These are phyloP conservation scores for Julus scandinavius DNA, from an alignment of 2,888 invertebrate species.

Conservation along the genomic window DNA sequence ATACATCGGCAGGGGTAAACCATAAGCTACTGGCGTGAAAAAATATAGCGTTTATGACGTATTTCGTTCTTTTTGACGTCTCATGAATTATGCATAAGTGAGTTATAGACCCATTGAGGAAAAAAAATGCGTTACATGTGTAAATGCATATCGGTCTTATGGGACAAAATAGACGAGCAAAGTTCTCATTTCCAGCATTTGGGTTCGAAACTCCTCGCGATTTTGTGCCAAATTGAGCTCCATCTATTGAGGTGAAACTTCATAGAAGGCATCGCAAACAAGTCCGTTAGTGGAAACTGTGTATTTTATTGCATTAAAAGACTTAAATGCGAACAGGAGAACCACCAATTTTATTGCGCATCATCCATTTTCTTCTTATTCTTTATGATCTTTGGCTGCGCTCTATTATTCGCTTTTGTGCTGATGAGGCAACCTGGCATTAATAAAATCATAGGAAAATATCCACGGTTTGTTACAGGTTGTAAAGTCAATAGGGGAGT, in stretches of 20 bases:
- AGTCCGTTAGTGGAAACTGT: background rate
- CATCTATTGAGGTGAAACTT: background rate
- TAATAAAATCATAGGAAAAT: constrained; percentile 22
- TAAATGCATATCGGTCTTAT: constrained; percentile 16
- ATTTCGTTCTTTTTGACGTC: constrained; percentile 14
- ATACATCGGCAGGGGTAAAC: background rate
- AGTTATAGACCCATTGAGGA: constrained; percentile 5
- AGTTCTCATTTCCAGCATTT: background rate
- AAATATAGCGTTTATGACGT: constrained; percentile 26
- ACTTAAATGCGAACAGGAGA: background rate
- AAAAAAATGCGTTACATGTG: constrained; percentile 28
- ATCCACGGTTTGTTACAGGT: background rate
- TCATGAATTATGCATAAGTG: constrained; percentile 30
- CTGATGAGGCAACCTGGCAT: background rate
- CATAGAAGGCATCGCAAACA: background rate
- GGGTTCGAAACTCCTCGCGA: background rate
- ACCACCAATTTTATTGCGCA: constrained; percentile 3
- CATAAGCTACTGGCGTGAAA: constrained; percentile 6
- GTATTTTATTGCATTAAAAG: constrained; percentile 26
- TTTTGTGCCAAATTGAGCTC: background rate
- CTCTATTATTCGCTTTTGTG: background rate
- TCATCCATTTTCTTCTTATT: background rate
- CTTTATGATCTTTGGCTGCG: background rate
- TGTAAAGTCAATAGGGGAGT: background rate
- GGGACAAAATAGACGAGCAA: constrained; percentile 4